Conservation (phyloP, 2,113 vertebrate species). For the Poeciliopsis turrubarensis region DNA sequence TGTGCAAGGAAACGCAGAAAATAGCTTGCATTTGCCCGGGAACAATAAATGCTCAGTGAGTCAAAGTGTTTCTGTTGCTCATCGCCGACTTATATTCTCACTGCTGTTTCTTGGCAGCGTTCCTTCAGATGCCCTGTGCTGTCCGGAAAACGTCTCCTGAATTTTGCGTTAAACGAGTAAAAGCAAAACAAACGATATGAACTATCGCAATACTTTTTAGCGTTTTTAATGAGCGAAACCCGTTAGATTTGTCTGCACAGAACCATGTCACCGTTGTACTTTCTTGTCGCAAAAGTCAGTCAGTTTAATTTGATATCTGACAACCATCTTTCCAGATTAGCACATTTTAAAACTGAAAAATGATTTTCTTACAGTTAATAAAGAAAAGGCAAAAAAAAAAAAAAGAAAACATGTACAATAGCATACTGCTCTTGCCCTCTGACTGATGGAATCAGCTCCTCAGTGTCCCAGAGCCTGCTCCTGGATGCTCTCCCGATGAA, state of each 20-base stretch:
- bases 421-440: not conserved
- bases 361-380: not conserved
- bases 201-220: not conserved
- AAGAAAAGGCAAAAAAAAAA: no score
- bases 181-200: not conserved
- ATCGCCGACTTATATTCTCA: conserved; percentile 1
- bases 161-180: no score
- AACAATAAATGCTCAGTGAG: conserved; percentile 1
- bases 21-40: conserved; percentile 7
- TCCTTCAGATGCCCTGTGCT: no score
- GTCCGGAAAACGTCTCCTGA: no score
- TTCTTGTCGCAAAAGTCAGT: not conserved
- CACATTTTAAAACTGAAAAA: not conserved
- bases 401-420: not conserved
- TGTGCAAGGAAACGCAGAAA: not conserved
- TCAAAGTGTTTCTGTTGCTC: conserved; percentile 12
- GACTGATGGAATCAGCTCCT: conserved; percentile 2
- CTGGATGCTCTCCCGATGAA: not conserved
- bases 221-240: not conserved
- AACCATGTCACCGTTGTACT: not conserved
- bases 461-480: not conserved
- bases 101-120: no score
- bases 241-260: not conserved
- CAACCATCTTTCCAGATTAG: not conserved
- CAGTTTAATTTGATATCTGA: not conserved